These are phyloP conservation scores for Germaria angustata DNA, from an alignment of 2,888 invertebrate genomes.

Conservation along the genomic window DNA sequence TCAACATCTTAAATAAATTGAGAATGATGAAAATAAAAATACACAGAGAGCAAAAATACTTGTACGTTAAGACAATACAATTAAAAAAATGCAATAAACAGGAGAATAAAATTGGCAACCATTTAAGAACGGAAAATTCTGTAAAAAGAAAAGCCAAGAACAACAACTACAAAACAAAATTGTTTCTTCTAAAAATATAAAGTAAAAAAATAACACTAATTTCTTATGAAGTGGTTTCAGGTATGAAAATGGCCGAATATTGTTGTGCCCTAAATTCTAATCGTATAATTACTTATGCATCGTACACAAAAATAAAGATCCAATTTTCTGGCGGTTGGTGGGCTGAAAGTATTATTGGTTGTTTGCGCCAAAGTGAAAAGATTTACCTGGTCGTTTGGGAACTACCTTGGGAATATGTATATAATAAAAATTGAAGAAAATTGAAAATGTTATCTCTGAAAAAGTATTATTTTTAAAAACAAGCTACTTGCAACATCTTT, in stretches of 20 bases:
- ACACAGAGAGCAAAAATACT: constrained; percentile 19
- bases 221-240: background rate
- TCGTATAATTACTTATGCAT: too few species aligned
- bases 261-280: background rate
- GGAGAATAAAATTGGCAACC: constrained; percentile 61
- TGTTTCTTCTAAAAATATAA: constrained; percentile 47
- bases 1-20: constrained; percentile 53
- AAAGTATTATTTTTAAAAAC: too few species aligned
- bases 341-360: too few species aligned
- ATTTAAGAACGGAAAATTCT: constrained; percentile 54
- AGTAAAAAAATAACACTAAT: background rate
- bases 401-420: too few species aligned
- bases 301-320: too few species aligned
- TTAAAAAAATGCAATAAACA: constrained; percentile 44
- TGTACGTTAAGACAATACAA: constrained; percentile 35
- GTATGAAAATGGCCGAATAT: background rate
- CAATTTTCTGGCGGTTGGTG: too few species aligned
- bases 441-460: too few species aligned
- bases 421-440: too few species aligned
- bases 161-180: constrained; percentile 23
- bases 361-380: too few species aligned
- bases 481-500: too few species aligned
- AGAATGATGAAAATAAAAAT: constrained; percentile 27
- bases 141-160: constrained; percentile 22
- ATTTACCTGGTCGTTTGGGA: too few species aligned